Evolutionary conservation across 2,113 vertebrate genomes (phyloP), one percentile per base, ranked within the genome.

Genomic region (Nothobranchius furzeri): DNA sequence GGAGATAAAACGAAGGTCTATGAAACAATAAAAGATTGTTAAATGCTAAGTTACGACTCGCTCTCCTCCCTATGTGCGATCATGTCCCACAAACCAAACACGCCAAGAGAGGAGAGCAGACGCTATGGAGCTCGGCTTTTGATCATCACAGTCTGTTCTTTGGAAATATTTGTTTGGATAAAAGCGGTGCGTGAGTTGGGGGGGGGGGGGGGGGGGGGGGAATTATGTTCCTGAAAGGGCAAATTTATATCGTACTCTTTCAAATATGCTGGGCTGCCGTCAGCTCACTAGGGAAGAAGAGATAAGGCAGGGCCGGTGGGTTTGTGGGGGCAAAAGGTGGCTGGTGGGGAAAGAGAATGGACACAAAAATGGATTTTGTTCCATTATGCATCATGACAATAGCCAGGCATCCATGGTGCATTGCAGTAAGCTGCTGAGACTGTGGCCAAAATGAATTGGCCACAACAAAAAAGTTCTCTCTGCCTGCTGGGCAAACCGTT

Each of bases 381-480:
- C 76, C 75, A 85, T 75, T 79, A 68, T 83, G 60, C 73, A 57
- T 37, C 47, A 66, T 37, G 79, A 82, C 77, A 87, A 82, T 74
- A 79, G 79, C 60, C 66, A 68, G 52, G 77, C 63, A 69, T 49
- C 69, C 50, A 15, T 13, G 43, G 72, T 24, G 81, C 58, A 52
- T 57, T 56, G 70, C 42, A 25, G 74, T 58, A 17, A 71, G 64
- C 70, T 70, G 69, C 63, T 51, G 51, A 65, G 66, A 64, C 58
- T 53, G 58, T 45, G 60, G 76, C 83, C 73, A 75, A 68, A 80
- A 89, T 77, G 45, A 81, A 78, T 74, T 73, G 12, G 67, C 82
- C 78, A 81, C 50, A 70, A 82, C 73, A 63, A 78, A 67, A 83
- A 57, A 79, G 14, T 59, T 62, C 25, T 54, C 11, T 0, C 50